Evolutionary conservation across 2,888 invertebrate genomes (phyloP), one percentile per base, ranked within the genome.

Genomic region (Anorthoa munda): DNA sequence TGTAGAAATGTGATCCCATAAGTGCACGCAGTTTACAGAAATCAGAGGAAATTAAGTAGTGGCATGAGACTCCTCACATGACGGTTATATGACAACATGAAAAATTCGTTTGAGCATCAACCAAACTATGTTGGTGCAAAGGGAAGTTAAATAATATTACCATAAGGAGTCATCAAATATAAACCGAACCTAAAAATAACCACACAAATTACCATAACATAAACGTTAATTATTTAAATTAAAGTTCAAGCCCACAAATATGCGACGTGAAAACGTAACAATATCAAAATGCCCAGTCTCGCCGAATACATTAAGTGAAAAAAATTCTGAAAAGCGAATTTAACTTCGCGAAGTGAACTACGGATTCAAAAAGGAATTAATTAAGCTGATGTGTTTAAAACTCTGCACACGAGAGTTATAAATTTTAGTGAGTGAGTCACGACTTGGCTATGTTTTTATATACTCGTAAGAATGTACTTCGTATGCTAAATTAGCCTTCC

Each of bases 311-410:
- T 76, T 86, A 79, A 65, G 65, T 75, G 77, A 69, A 46, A 21
- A 58, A 51, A 63, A 51, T 45, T 70, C 73, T 79, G 65, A 74
- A 84, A 86, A 72, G 70, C 79, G 73, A 87, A 86, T 86, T 85
- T 86, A 86, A 88, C 85, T 83, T 77, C 79, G 86, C 86, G 88
- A 90, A 90, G 87, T 88, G 86, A 87, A 89, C 87, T 90, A 86
- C 87, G 84, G 88, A 90, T 90, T 88, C 89, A 89, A 91, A 92
- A 90, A 89, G 87, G 90, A 93, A 92, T 93, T 93, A 93, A 93
- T 93, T 93, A 92, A 89, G 89, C 84, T 88, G 88, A 91, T 92
- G 90, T 91, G 89, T 89, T 93, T 92, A 89, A 92, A 93, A 92
- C 90, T 91, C 90, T 83, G 90, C 90, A 90, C 91, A 90, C 89